phyloP scores from a whole-genome alignment of 2,797 vertebrate species.

The Emys orbicularis region DNA sequence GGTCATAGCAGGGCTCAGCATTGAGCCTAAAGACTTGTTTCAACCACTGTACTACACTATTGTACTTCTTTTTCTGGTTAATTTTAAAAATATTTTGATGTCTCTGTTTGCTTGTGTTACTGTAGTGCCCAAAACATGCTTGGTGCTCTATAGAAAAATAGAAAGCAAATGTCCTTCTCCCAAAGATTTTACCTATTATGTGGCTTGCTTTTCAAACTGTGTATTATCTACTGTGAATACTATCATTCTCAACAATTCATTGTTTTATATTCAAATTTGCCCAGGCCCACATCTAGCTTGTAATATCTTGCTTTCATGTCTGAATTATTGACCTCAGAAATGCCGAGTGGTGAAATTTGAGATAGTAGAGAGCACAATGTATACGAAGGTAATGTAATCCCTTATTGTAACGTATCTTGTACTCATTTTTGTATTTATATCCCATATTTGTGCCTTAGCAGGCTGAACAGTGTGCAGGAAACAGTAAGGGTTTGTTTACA shows the following conservation, averaged over 20 bases:
- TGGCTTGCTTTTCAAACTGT: background rate
- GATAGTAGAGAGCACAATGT: background rate
- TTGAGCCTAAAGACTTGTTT: background rate
- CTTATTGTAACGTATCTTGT: background rate
- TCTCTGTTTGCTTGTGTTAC: background rate
- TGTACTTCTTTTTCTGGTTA: background rate
- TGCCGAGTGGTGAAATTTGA: background rate
- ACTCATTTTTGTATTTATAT: background rate
- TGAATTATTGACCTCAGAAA: background rate
- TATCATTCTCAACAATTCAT: background rate
- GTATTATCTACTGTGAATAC: background rate
- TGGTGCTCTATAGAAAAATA: background rate
- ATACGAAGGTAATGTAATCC: background rate
- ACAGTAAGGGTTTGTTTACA: background rate
- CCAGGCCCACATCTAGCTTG: background rate
- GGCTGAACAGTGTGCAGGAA: background rate
- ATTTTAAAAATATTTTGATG: background rate
- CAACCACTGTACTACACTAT: background rate
- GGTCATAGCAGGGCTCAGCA: background rate
- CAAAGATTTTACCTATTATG: background rate
- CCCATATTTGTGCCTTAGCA: background rate
- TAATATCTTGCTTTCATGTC: background rate
- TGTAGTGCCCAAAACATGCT: background rate
- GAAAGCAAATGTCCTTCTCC: background rate
- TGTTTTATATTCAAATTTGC: background rate